Evolutionary conservation across 2,888 invertebrate species (phyloP), one percentile per base, ranked within the genome.

Genomic region (Drosophila silvestris): DNA sequence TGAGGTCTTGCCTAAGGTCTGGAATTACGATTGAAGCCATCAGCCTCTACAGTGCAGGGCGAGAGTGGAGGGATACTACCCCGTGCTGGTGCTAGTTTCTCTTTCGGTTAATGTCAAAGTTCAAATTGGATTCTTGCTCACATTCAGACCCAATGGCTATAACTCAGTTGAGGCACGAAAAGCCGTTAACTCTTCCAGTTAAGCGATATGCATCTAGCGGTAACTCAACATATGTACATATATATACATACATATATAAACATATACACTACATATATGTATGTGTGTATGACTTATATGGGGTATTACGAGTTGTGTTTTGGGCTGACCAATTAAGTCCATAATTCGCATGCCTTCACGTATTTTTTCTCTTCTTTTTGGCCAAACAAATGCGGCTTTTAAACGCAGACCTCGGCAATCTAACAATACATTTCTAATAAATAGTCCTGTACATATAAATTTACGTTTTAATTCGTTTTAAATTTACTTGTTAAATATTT

Each of bases 41-140:
- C 53, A 53, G 44, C 14, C 53, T 54, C 32, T 41, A 3, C 16
- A 19, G 50, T 3, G 10, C 2, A 22, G 26, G 35, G 1, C 12
- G 22, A 7, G n/a, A 7, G 41, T 9, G 26, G 19, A 9, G 35
- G 35, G 22, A 9, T 5, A 39, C 44, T 37, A 22, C 19, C 22
- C 16, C 16, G 22, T 16, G 22, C 16, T 47, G 16, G 16, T 9
- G 47, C 47, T 26, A 26, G 47, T 47, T 47, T 47, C 16, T 30
- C 39, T 47, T 70, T 52, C 39, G 35, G 52, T 50, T 70, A 89
- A 88, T 88, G 88, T 77, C 88, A 91, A 78, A 91, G 88, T 91
- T 91, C 70, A 81, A 81, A 76, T 58, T 52, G 32, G 44, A 53
- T 50, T 33, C 32, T 41, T 53, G 9, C 30, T 30, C 10, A 22